A percentile compares a stretch with the other conserved stretches of the same genome.
Evolutionary conservation across 1,140 invertebrate genomes (phyloP).

Genomic region (Ooceraea biroi): DNA sequence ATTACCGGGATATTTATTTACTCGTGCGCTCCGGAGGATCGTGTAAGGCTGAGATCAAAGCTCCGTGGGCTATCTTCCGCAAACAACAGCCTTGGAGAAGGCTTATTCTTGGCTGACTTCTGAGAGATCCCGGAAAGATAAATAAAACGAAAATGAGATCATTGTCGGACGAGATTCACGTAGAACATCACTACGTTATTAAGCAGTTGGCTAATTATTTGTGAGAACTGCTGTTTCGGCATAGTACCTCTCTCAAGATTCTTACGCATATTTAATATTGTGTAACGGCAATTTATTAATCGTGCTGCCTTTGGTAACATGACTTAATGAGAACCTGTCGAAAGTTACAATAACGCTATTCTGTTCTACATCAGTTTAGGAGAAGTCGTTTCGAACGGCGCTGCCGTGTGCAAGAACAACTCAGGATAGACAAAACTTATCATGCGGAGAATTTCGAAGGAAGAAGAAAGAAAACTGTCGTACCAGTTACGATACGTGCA

Average conservation of each 20-base stretch:
- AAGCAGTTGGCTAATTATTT: too few relatives aligned
- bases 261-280: too few relatives aligned
- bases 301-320: too few relatives aligned
- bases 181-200: not conserved
- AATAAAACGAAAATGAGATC: conserved; percentile 40
- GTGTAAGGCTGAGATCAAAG: conserved; percentile 64
- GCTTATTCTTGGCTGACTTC: conserved; percentile 46
- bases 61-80: conserved; percentile 31
- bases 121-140: conserved; percentile 26
- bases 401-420: not conserved
- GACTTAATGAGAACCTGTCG: too few relatives aligned
- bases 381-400: not conserved
- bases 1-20: conserved; percentile 74
- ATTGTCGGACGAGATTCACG: not conserved
- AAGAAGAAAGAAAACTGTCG: conserved; percentile 36
- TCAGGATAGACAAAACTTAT: conserved; percentile 35
- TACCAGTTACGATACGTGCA: conserved; percentile 34
- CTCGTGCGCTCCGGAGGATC: conserved; percentile 37
- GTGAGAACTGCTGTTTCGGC: too few relatives aligned
- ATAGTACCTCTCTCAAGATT: too few relatives aligned
- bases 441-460: conserved; percentile 7
- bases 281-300: too few relatives aligned
- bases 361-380: not conserved
- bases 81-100: conserved; percentile 29
- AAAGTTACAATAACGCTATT: not conserved